A percentile compares a stretch with the other conserved stretches of the same genome.
Conservation (phyloP, 2,113 vertebrate genomes). For the Notothenia rossii region DNA sequence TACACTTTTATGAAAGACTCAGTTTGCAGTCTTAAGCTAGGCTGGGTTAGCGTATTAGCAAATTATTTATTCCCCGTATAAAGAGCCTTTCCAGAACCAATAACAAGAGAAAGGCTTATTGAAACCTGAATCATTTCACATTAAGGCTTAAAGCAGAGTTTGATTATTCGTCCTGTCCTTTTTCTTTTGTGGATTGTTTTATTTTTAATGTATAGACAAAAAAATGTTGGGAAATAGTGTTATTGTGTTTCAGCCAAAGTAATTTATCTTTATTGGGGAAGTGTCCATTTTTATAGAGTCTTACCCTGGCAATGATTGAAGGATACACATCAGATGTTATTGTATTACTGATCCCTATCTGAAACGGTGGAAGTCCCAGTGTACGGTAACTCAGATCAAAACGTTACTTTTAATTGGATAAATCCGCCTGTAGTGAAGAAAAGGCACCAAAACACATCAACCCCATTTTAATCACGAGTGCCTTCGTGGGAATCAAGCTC, state of each 20-base stretch:
- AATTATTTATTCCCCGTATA: no score
- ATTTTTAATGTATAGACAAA: background rate
- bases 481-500: constrained; percentile 52
- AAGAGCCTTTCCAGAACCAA: no score
- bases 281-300: background rate
- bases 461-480: constrained; percentile 41
- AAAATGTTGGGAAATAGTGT: background rate
- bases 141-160: background rate
- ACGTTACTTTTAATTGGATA: background rate
- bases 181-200: background rate
- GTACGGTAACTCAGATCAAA: background rate
- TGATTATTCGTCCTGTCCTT: background rate
- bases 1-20: no score
- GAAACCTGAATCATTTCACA: no score
- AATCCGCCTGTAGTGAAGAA: background rate
- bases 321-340: background rate
- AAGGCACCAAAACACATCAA: background rate
- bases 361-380: background rate
- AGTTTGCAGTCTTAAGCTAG: no score
- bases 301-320: constrained; percentile 6
- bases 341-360: background rate
- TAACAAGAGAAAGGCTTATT: no score
- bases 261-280: constrained; percentile 28
- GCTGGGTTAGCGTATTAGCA: no score
- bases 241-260: constrained; percentile 62